Base-by-base conservation (phyloP, 92 coral and sea anemone species). In the Micromussa lordhowensis region DNA sequence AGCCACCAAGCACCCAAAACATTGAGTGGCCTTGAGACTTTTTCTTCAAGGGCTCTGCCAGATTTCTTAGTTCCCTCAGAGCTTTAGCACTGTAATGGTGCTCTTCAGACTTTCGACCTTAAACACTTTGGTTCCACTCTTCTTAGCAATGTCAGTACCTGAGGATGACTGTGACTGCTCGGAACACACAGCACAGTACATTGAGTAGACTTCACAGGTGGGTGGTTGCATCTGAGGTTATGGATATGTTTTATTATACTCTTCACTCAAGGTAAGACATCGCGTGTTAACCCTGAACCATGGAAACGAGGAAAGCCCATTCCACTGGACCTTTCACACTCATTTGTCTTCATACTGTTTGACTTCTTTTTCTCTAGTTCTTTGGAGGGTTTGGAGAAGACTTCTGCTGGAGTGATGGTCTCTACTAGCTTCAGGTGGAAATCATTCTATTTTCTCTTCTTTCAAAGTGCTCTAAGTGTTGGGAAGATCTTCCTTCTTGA, bases 311-410 rank as follows among this genome's bases (percentile, higher is more conserved):
- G 66, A 44, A 17, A 82, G 86, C 91, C 91, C 75, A 69, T 84
- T 88, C 82, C 87, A 82, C 91, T 81, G 91, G 86, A 88, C 75
- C 73, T 88, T 81, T 82, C 70, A 57, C 64, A 88, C 87, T 88
- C 91, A 5, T 22, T 3, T 38, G 35, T 26, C 30, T 82, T 82
- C 86, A 36, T 44, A n/a, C 38, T 31, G 75, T 24, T 81, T 81
- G 77, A 11, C 16, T 68, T 82, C 26, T 70, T 82, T 28, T 78
- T 78, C 82, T 30, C 84, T 80, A 12, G 17, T 29, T 54, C 28
- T 26, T 28, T 49, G 48, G 77, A 4, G 16, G 66, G 48, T 32
- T 44, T 69, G 16, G 78, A 82, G 14, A 35, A 18, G 53, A 58
- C 68, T 18, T 19, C 28, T 61, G 5, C 14, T 30, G 36, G 21